These are phyloP conservation scores for Koerneria pararmatus DNA, from an alignment of 2,888 invertebrate species.

Conservation along the genomic window DNA sequence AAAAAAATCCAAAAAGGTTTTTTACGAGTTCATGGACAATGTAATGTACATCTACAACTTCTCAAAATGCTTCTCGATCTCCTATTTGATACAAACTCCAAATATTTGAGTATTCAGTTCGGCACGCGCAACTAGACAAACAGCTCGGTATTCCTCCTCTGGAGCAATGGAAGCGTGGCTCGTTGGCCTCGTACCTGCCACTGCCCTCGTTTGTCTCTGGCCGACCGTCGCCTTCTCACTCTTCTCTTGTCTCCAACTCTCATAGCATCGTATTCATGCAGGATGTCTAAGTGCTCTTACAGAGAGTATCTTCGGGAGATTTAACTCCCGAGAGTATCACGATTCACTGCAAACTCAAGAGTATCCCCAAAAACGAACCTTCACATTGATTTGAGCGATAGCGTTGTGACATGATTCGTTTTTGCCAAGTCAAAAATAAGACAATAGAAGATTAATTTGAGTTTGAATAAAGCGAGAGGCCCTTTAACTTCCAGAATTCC, in stretches of 20 bases:
- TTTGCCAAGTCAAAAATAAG: too few relatives aligned
- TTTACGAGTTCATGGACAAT: too few relatives aligned
- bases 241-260: conserved; percentile 21
- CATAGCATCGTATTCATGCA: conserved; percentile 18
- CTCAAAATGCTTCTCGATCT: neutral
- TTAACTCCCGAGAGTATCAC: too few relatives aligned
- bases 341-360: too few relatives aligned
- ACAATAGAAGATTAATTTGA: too few relatives aligned
- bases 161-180: conserved; percentile 38
- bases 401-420: too few relatives aligned
- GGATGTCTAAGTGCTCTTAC: conserved; percentile 16
- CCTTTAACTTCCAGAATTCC: too few relatives aligned
- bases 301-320: conserved; percentile 11
- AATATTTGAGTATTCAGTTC: conserved; percentile 29
- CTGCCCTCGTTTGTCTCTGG: conserved; percentile 32
- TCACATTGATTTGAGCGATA: too few relatives aligned
- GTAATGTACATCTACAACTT: neutral
- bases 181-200: conserved; percentile 43
- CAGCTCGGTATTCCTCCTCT: conserved; percentile 45
- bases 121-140: conserved; percentile 45
- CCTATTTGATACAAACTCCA: neutral
- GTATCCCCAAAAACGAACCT: too few relatives aligned
- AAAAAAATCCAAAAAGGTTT: too few relatives aligned
- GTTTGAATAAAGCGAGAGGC: too few relatives aligned
- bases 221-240: conserved; percentile 32